Percentiles rank a stretch among this genome's conserved stretches.
phyloP scores from a whole-genome alignment of 2,797 vertebrate genomes.

The Hafferia zeledoni region DNA sequence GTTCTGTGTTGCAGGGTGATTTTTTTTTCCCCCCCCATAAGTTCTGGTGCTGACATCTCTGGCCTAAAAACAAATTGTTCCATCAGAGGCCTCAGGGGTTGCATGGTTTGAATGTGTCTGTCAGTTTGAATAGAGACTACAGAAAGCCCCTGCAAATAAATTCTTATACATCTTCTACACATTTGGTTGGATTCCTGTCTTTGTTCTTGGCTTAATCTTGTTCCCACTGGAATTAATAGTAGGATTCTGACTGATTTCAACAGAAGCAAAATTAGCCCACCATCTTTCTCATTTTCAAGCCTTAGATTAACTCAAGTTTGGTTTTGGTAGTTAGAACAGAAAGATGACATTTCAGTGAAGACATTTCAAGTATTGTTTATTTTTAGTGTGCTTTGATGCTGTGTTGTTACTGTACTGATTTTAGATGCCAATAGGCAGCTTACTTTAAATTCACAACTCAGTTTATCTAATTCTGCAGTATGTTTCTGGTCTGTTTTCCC shows the following conservation, averaged over 20 bases:
- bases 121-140: neutral
- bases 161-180: neutral
- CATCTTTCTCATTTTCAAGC: neutral
- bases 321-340: neutral
- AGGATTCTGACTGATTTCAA: neutral
- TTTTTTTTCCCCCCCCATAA: too few relatives aligned
- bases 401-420: neutral
- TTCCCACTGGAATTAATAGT: neutral
- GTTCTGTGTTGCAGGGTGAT: neutral
- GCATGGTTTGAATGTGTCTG: neutral
- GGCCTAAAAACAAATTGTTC: neutral
- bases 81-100: neutral
- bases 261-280: neutral
- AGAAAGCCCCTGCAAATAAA: neutral
- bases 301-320: neutral
- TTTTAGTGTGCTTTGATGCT: neutral
- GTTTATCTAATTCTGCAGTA: neutral
- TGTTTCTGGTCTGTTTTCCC: neutral
- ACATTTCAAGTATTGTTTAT: neutral
- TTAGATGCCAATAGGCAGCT: neutral
- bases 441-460: neutral
- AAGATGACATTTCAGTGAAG: neutral
- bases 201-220: neutral
- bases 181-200: neutral
- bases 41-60: neutral